A percentile compares a stretch with the other conserved stretches of the same genome.
phyloP scores from a whole-genome alignment of 2,888 invertebrate species.

The Trichogramma dendrolimi region DNA sequence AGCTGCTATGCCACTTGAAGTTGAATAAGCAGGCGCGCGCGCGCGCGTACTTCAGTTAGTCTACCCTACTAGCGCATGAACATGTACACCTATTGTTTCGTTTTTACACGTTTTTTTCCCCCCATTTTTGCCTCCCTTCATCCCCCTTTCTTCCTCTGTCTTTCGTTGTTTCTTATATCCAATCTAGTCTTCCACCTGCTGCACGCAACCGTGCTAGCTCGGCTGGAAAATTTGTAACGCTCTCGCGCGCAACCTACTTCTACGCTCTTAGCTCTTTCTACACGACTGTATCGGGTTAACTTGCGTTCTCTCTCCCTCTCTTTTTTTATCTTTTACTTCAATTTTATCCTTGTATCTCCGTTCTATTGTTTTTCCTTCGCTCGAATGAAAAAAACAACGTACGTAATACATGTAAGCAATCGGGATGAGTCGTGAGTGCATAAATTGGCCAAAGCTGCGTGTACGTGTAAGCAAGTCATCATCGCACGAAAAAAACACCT shows the following conservation, averaged over 20 bases:
- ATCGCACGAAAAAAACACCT: too few species aligned
- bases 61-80: too few species aligned
- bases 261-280: constrained; percentile 31
- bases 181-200: constrained; percentile 41
- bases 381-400: too few species aligned
- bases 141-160: not conserved
- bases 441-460: too few species aligned
- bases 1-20: too few species aligned
- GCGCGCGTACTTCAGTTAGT: too few species aligned
- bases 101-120: not conserved
- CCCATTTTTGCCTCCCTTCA: not conserved
- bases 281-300: constrained; percentile 3
- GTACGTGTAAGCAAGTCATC: too few species aligned
- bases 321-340: not conserved
- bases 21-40: too few species aligned
- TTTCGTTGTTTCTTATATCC: constrained; percentile 31
- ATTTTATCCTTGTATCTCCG: not conserved
- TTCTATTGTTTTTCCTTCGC: not conserved
- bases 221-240: constrained; percentile 32
- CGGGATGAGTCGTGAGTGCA: too few species aligned
- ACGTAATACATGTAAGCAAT: too few species aligned
- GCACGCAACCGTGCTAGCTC: constrained; percentile 33
- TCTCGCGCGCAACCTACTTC: constrained; percentile 15
- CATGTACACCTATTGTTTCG: too few species aligned
- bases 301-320: not conserved